These are phyloP conservation scores for Xyliphius kryptos DNA, from an alignment of 2,113 vertebrate species.

Conservation along the genomic window DNA sequence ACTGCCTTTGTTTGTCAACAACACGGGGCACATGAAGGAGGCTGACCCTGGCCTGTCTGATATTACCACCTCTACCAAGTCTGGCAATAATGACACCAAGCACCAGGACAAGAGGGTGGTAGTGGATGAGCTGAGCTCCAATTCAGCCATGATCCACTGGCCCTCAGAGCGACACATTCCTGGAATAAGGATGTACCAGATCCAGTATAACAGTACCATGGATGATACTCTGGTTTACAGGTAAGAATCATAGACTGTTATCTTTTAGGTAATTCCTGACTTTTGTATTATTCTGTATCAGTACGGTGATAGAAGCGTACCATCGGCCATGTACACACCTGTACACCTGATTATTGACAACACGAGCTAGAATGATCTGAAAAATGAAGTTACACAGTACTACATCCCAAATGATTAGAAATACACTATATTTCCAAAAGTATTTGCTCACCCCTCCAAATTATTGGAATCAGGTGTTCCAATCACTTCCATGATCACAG, in stretches of 20 bases:
- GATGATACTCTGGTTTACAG: slow-evolving; percentile 92
- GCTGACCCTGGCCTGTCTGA: slow-evolving; percentile 78
- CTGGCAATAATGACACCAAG: slow-evolving; percentile 78
- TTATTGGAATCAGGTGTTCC: no score
- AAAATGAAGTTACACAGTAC: no score
- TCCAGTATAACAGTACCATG: slow-evolving; percentile 88
- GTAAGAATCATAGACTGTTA: slow-evolving; percentile 62
- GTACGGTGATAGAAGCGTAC: no score
- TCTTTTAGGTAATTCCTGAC: no score
- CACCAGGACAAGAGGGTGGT: slow-evolving; percentile 69
- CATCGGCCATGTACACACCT: no score
- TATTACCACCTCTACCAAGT: slow-evolving; percentile 81
- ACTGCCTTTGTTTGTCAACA: slow-evolving; percentile 77
- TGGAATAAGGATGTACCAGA: slow-evolving; percentile 88
- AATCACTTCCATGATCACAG: no score
- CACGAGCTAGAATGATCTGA: no score
- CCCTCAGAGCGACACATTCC: slow-evolving; percentile 80
- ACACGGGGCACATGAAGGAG: slow-evolving; percentile 73
- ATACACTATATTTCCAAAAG: no score
- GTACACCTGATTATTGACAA: no score
- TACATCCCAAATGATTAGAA: no score
- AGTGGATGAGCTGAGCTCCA: slow-evolving; percentile 75
- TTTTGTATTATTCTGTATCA: no score
- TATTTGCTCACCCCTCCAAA: no score
- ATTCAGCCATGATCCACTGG: slow-evolving; percentile 82